Conservation (phyloP, 2,113 vertebrate genomes). For the Eubucco bourcierii region DNA sequence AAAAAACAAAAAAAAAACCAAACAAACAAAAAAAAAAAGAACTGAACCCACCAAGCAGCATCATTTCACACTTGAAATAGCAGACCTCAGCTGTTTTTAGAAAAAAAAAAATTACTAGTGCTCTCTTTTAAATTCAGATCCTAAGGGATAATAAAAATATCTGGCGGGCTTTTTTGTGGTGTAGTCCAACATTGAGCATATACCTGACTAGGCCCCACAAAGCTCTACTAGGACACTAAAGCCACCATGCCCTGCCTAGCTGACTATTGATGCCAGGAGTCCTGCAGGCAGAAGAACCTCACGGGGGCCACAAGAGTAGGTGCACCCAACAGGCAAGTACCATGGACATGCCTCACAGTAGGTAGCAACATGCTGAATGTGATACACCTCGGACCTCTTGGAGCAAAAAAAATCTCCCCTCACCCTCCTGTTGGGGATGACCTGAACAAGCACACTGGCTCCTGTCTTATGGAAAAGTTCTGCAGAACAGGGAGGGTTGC, state of each 20-base stretch:
- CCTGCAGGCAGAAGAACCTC: background rate
- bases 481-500: background rate
- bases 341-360: background rate
- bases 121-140: conserved; percentile 65
- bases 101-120: conserved; percentile 79
- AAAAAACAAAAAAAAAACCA: no score
- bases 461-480: background rate
- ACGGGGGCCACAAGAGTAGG: no score
- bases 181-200: background rate
- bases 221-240: background rate
- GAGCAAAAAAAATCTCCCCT: background rate
- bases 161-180: background rate
- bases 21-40: no score
- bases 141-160: background rate
- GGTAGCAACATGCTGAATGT: fast-evolving
- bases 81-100: conserved; percentile 79
- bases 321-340: background rate
- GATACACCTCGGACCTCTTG: background rate
- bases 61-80: conserved; percentile 73
- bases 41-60: background rate
- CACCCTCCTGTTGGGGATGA: background rate
- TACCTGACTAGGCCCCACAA: background rate
- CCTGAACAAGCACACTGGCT: background rate
- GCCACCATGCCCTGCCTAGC: background rate
- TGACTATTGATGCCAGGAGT: fast-evolving